Conservation (phyloP, 2,113 vertebrate genomes). For the Stigmatopora argus region DNA sequence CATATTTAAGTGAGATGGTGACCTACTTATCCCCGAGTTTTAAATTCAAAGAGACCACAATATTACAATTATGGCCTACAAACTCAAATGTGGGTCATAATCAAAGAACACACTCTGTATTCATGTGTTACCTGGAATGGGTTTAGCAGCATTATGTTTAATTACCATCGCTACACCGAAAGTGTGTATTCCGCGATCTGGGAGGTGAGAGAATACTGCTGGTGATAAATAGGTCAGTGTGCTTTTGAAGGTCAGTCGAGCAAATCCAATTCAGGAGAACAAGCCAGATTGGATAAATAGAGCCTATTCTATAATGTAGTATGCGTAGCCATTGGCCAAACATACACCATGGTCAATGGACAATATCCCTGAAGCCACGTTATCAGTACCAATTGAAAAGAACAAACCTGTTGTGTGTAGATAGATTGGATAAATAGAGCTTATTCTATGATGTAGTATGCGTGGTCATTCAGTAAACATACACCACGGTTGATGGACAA, state of each 20-base stretch:
- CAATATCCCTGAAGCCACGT: too few species aligned
- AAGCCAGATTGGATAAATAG: background rate
- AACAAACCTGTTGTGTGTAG: background rate
- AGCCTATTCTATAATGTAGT: background rate
- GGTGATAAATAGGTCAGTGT: constrained; percentile 29
- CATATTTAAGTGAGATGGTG: constrained; percentile 12
- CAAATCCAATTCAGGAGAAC: background rate
- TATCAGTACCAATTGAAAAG: background rate
- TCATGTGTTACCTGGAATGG: background rate
- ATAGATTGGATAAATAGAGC: background rate
- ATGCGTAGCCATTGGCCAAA: background rate
- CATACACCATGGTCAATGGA: too few species aligned
- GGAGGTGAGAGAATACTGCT: constrained; percentile 8
- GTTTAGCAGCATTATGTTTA: background rate
- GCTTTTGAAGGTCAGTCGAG: constrained; percentile 1
- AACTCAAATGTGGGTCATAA: constrained; percentile 39
- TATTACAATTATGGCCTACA: constrained; percentile 13
- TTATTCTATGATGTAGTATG: background rate
- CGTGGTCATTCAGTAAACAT: background rate
- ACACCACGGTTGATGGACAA: background rate
- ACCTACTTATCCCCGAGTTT: constrained; percentile 14
- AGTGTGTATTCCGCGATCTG: constrained; percentile 22
- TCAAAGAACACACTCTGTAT: background rate
- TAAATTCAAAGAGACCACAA: constrained; percentile 9
- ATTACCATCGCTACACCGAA: background rate